phyloP scores from a whole-genome alignment of 2,888 invertebrate genomes.

The Junonia oenone region DNA sequence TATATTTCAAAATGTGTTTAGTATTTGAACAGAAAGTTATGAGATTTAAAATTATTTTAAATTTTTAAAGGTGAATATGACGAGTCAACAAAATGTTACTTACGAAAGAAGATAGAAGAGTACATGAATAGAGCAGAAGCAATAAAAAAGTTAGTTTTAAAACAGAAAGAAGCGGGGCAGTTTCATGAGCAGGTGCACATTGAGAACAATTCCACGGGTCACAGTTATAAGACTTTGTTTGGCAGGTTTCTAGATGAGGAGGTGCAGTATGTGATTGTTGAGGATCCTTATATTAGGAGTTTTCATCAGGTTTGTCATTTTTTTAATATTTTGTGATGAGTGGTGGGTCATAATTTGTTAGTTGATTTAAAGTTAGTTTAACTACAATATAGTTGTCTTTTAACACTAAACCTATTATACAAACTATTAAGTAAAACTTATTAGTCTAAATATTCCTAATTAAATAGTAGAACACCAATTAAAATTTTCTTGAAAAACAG shows the following conservation, averaged over 20 bases:
- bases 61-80: slow-evolving; percentile 75
- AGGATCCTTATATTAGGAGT: slow-evolving; percentile 91
- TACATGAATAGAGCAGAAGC: slow-evolving; percentile 91
- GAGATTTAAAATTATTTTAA: background rate
- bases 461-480: too few species aligned
- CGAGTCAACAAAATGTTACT: slow-evolving; percentile 73
- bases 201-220: slow-evolving; percentile 85
- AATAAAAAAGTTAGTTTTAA: slow-evolving; percentile 84
- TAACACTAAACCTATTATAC: too few species aligned
- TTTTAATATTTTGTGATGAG: too few species aligned
- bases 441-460: too few species aligned
- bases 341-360: too few species aligned
- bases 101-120: slow-evolving; percentile 83
- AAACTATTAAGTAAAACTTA: too few species aligned
- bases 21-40: too few species aligned
- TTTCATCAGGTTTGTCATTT: slow-evolving; percentile 86
- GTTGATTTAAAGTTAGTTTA: too few species aligned
- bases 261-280: slow-evolving; percentile 84
- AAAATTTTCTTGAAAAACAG: too few species aligned
- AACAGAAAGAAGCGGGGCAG: slow-evolving; percentile 84
- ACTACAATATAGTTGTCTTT: too few species aligned
- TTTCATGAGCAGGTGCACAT: slow-evolving; percentile 88
- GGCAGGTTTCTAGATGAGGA: slow-evolving; percentile 88
- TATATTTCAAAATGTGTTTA: too few species aligned
- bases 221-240: slow-evolving; percentile 89